Evolutionary conservation across 2,888 invertebrate genomes (phyloP), one percentile per base, ranked within the genome.

Genomic region (Metalampra italica): DNA sequence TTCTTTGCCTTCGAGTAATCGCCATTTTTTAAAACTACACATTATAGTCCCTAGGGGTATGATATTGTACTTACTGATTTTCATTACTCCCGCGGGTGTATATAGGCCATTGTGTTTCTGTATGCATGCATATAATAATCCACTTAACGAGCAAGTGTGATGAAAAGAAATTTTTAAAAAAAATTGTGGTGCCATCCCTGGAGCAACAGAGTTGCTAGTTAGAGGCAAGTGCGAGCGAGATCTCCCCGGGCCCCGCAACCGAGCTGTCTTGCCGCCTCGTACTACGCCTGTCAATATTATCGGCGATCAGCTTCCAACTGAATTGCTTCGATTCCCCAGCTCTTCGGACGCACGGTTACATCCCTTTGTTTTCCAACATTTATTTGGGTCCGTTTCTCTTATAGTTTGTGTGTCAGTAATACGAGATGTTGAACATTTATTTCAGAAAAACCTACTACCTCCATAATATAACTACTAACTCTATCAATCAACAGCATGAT

Each of bases 281-380:
- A 78, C 82, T 79, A 79, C 71, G 71, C 55, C 77, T 76, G 84
- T 84, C 85, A 85, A 83, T 85, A 80, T 82, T 84, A 82, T 83
- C 75, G 71, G 59, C 68, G 70, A 75, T 76, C 73, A 71, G 62
- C 66, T 59, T 70, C 68, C 66, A 66, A 46, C 64, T 59, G 75
- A 78, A 82, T 81, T 79, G 78, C 71, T 77, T 75, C 63, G 60
- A 60, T 68, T 69, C 65, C 61, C 65, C 60, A 37, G 55, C 66
- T 64, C 56, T 61, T 53, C 52, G 60, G 53, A 58, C 51, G 58
- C 57, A 50, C 58, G 58, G 64, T 66, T 68, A 62, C 68, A 72
- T 68, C 44, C 57, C 61, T 64, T 60, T 62, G 49, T 58, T 56
- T 62, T 46, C 53, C 48, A 52, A 22, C 46, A 7, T 46, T 39